Base-by-base conservation (phyloP, 1,140 invertebrate genomes). In the Phymastichus coffea region DNA sequence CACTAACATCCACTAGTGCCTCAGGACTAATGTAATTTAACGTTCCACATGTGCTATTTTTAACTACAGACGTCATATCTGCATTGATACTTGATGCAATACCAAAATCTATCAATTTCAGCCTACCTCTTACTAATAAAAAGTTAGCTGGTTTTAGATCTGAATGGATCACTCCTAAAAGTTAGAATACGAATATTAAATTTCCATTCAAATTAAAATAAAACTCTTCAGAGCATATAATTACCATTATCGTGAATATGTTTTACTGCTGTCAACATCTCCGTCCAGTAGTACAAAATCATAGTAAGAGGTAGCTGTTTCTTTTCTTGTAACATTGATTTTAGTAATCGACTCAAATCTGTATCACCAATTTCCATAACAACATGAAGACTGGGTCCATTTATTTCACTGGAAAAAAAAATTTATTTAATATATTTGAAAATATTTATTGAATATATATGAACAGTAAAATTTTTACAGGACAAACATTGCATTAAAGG, bases 141-240 rank as follows among this genome's bases (percentile, higher is more conserved):
- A 99, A 99, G 79, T 99, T 99, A 1, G 94, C 94, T 10, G 97
- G 97, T 77, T 99, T 99, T 55, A 99, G 79, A 79, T 99, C 96
- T 0, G 93, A 93, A 81, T 98, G 96, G 57, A 98, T 93, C 12
- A 98, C 91, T 41, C 90, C 92, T 93, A 74, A 6, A 82, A 78
- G 70, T 59, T 22, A 22, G 10, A 17, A 40, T 47, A 12, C 40
- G 19, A 61, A 35, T 35, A 53, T 40, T 41, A 53, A 2, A 33
- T 40, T 17, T 28, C 22, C 22, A 22, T 44, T 28, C 1, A 30
- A 56, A 37, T 47, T 52, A 17, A 30, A 46, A 20, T 15, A 55
- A 12, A 46, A 35, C 19, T 28, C 35, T 38, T 53, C 22, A 57
- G 0, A 23, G 25, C 47, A 53, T 35, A 56, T 52, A 61, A 68